Base-by-base conservation (phyloP, 2,113 vertebrate genomes). In the Marcusenius ussheri region DNA sequence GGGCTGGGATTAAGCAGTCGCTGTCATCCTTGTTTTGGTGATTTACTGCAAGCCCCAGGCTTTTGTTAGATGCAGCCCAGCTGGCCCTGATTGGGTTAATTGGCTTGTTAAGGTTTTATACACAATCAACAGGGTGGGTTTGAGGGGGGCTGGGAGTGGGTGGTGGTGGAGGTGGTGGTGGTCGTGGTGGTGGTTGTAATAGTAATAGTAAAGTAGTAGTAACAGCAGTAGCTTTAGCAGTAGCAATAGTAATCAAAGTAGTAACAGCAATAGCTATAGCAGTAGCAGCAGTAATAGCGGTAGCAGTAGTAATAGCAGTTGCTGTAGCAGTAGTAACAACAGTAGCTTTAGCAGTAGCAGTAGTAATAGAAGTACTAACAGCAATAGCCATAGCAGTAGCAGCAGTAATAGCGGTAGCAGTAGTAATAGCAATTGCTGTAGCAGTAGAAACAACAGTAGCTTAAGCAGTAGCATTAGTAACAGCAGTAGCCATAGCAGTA, bases 81-180 rank as follows among this genome's bases (percentile, higher is more conserved):
- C 74, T 80, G 74, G 35, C 31, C 74, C 74, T 42, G 74, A 80
- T 31, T 70, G 62, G 10, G 35, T 80, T 80, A 80, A 80, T 80
- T 80, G 74, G 74, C 74, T 80, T 80, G 74, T 80, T 80, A 80
- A 19, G 74, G 74, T 42, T 80, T 80, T 80, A 80, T 80, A 80
- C 74, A 80, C 35, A 80, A 42, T 80, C 35, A 17, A 8, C 74
- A 13, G 35, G 74, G 74, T 80, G 31, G 74, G 11, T 80, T 19
- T 80, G 74, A 17, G 35, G 35, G 5, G 35, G 31, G 6, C 74
- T 80, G 74, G 35, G 74, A 80, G 74, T 80, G 74, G 62, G n/a
- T 66, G 58, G 58, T 66, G n/a, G 2, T 74, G 70, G 9, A 3
- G 39, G 39, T 42, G 39, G 39, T 42, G 39, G 39, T 42, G 39